These are phyloP conservation scores for Columba livia DNA, from an alignment of 2,113 vertebrate species.

Conservation along the genomic window DNA sequence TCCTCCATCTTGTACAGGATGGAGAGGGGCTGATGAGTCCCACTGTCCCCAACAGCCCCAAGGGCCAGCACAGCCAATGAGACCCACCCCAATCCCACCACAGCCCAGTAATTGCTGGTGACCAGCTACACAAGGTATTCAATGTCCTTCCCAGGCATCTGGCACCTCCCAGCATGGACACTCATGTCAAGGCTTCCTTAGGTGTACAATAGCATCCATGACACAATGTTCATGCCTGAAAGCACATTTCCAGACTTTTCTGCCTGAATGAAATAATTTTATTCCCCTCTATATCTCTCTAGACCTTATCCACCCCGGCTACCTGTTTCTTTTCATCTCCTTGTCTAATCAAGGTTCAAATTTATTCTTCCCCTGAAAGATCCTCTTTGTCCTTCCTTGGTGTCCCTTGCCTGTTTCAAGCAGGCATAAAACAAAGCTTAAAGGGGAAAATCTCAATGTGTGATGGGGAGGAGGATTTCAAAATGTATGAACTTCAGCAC, in stretches of 20 bases:
- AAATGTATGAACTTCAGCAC: background rate
- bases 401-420: background rate
- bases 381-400: background rate
- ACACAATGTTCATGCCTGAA: background rate
- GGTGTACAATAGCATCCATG: background rate
- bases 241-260: background rate
- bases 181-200: background rate
- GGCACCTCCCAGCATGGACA: background rate
- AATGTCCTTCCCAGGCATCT: background rate
- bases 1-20: background rate
- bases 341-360: background rate
- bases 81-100: background rate
- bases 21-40: background rate
- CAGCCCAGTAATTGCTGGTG: background rate
- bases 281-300: background rate
- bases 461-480: background rate
- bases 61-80: background rate
- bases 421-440: background rate
- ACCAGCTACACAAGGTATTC: background rate
- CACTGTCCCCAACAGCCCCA: background rate
- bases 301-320: background rate
- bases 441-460: fast-evolving
- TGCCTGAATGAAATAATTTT: background rate
- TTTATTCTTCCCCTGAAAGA: background rate
- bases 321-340: background rate